A percentile compares a stretch with the other conserved stretches of the same genome.
Conservation (phyloP, 2,797 vertebrate species). For the Rhinella marina region DNA sequence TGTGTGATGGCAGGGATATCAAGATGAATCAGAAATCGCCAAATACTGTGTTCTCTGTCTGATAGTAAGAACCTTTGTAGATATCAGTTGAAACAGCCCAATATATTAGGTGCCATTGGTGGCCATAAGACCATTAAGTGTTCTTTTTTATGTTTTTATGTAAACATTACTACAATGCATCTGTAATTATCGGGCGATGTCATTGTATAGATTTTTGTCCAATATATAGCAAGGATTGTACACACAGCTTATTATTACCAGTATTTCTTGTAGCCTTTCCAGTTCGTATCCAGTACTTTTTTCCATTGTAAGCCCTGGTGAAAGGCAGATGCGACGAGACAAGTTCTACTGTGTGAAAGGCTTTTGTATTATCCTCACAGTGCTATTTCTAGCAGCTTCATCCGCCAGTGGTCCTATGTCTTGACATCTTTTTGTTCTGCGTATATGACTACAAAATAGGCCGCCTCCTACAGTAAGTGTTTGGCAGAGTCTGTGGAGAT, state of each 20-base stretch:
- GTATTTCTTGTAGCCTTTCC: not conserved
- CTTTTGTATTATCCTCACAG: conserved; percentile 24
- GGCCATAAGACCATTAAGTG: not conserved
- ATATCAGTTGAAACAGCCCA: not conserved
- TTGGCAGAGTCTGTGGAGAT: conserved; percentile 65
- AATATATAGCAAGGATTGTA: not conserved
- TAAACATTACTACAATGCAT: not conserved
- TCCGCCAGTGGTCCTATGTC: conserved; percentile 54
- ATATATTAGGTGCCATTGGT: not conserved
- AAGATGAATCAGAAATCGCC: not conserved
- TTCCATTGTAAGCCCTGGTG: not conserved
- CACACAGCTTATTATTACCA: too few relatives aligned
- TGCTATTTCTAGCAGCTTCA: conserved; percentile 52
- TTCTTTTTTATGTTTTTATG: not conserved
- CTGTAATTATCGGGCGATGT: not conserved
- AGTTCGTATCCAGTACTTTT: conserved; percentile 8
- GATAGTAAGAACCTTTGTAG: not conserved
- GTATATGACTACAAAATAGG: conserved; percentile 65
- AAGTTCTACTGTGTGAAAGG: conserved; percentile 59
- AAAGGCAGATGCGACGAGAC: not conserved
- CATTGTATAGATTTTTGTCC: not conserved
- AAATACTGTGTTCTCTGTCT: not conserved
- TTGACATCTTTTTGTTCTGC: conserved; percentile 65
- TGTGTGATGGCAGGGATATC: not conserved
- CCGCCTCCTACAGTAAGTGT: conserved; percentile 64